Percentiles rank a stretch among this genome's conserved stretches.
Evolutionary conservation across 2,797 vertebrate species (phyloP).

Genomic region (Acipenser oxyrinchus): DNA sequence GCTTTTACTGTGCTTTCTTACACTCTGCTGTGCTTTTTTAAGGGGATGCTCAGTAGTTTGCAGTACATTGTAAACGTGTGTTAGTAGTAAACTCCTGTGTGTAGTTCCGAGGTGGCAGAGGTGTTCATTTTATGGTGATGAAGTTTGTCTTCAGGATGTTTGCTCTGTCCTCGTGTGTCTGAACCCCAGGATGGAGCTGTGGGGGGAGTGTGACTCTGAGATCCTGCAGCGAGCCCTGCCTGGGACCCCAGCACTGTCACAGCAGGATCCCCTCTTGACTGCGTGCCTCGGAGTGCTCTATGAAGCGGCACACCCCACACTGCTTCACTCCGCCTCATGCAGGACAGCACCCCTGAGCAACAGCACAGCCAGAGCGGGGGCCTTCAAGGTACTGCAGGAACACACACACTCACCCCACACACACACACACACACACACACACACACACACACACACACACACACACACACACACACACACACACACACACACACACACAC

Average conservation of each 20-base stretch:
- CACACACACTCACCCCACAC: too few species aligned
- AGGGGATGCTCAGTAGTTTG: too few species aligned
- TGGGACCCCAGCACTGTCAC: background rate
- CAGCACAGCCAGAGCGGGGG: background rate
- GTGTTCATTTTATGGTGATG: too few species aligned
- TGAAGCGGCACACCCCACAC: background rate
- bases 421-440: too few species aligned
- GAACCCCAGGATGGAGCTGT: constrained; percentile 9
- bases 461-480: too few species aligned
- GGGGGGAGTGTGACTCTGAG: constrained; percentile 4
- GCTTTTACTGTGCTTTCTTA: too few species aligned
- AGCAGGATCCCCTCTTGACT: background rate
- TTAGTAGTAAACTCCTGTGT: too few species aligned
- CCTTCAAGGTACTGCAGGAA: constrained; percentile 9
- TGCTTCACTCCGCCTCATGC: background rate
- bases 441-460: too few species aligned
- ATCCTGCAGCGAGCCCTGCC: constrained; percentile 4
- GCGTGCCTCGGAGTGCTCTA: constrained; percentile 12
- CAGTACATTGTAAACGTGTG: too few species aligned
- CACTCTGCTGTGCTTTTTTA: too few species aligned
- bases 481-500: too few species aligned
- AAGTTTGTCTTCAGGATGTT: background rate
- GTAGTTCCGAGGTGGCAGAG: too few species aligned
- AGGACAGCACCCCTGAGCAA: background rate
- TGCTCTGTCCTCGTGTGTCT: background rate